Evolutionary conservation across 92 coral and sea anemone species (phyloP).

Genomic region (Umimayanthus chanpuru): DNA sequence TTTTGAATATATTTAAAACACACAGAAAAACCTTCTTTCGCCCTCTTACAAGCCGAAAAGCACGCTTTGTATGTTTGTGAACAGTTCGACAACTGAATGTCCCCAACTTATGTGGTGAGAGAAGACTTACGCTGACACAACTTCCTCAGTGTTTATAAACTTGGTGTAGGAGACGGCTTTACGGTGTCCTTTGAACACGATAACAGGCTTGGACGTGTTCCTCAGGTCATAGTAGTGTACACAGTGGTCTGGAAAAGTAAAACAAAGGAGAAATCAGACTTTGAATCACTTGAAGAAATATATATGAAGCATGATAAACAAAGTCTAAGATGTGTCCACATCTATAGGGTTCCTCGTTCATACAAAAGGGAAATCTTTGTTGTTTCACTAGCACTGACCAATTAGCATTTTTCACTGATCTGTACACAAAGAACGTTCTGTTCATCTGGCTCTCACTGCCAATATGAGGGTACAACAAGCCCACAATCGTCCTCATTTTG

Average conservation of each 20-base stretch:
- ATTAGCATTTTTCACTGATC: too few species aligned
- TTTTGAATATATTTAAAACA: too few species aligned
- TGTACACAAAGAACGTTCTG: too few species aligned
- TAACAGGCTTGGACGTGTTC: conserved; percentile 83
- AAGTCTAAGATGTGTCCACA: too few species aligned
- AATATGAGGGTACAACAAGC: too few species aligned
- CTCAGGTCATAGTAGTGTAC: conserved; percentile 98
- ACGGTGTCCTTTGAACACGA: conserved; percentile 94
- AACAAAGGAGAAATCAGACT: neutral
- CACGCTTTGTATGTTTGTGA: neutral
- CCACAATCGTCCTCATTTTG: too few species aligned
- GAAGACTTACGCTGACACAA: conserved; percentile 95
- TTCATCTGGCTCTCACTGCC: too few species aligned
- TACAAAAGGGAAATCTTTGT: too few species aligned
- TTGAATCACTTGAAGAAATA: too few species aligned
- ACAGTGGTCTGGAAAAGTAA: conserved; percentile 78
- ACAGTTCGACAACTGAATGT: neutral
- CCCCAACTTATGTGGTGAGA: neutral
- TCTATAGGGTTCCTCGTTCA: neutral
- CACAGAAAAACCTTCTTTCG: neutral
- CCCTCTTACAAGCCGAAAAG: neutral
- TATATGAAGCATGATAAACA: too few species aligned
- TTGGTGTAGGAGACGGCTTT: conserved; percentile 97
- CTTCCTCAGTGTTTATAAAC: conserved; percentile 91
- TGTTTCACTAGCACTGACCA: too few species aligned